phyloP scores from a whole-genome alignment of 1,140 invertebrate species.

The Lepidostoma basale region DNA sequence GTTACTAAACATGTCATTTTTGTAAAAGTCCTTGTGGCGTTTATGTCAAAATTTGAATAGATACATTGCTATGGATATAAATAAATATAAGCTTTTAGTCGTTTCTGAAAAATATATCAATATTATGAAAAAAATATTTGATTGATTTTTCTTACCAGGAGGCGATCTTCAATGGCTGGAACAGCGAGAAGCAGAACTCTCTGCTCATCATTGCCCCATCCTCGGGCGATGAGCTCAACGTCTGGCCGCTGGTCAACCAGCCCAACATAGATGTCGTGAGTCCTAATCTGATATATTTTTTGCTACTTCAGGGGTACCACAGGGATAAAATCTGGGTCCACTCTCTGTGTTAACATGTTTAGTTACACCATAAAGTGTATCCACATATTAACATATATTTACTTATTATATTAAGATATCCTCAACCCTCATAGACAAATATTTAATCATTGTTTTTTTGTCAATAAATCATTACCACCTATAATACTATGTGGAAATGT shows the following conservation, averaged over 20 bases:
- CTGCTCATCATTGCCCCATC: neutral
- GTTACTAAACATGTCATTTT: no score
- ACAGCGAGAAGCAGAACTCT: slow-evolving; percentile 24
- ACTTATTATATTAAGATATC: neutral
- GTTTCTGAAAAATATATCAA: neutral
- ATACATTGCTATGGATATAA: no score
- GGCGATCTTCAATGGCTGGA: slow-evolving; percentile 34
- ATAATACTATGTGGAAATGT: neutral
- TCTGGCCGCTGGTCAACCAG: neutral
- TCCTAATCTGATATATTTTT: neutral
- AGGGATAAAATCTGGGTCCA: no score
- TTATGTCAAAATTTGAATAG: no score
- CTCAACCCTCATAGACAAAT: neutral
- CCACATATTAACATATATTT: neutral
- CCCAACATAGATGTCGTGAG: neutral
- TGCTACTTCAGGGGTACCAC: neutral
- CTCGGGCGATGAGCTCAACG: neutral
- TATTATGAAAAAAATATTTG: neutral
- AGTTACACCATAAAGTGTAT: neutral
- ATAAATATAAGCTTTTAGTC: no score
- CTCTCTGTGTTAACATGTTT: neutral
- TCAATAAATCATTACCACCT: neutral
- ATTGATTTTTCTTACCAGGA: slow-evolving; percentile 17
- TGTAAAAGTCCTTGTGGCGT: no score
- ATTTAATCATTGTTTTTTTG: neutral